Conservation (phyloP, 2,113 vertebrate species). For the Copsychus sechellarum region DNA sequence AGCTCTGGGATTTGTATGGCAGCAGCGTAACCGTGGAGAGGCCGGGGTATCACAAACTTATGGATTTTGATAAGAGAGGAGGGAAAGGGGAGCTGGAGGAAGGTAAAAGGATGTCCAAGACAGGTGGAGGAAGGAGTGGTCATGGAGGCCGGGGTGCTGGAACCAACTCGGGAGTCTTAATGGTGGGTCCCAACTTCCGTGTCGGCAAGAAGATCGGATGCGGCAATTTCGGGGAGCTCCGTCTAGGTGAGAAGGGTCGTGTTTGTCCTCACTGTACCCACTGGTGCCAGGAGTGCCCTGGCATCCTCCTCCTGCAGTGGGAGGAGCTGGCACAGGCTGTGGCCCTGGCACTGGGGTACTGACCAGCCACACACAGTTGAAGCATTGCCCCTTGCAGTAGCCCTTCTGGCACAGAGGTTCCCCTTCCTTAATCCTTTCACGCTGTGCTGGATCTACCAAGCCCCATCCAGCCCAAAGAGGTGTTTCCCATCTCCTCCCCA, state of each 20-base stretch:
- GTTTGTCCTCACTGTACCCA: background rate
- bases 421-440: background rate
- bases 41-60: constrained; percentile 99
- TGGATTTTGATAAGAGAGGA: constrained; percentile 99
- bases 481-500: background rate
- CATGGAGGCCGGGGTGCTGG: constrained; percentile 80
- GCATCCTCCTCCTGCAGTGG: background rate
- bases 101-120: constrained; percentile 88
- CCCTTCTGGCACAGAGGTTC: background rate
- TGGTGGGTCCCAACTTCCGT: constrained; percentile 97
- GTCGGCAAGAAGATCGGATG: constrained; percentile 98
- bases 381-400: accelerated
- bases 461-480: accelerated
- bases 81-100: constrained; percentile 91
- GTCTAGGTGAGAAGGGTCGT: constrained; percentile 82
- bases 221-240: constrained; percentile 94
- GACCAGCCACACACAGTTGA: accelerated
- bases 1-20: constrained; percentile 89
- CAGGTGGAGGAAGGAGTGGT: constrained; percentile 74
- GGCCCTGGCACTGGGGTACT: accelerated
- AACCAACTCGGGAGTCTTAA: constrained; percentile 91
- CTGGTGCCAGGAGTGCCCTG: background rate
- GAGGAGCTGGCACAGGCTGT: background rate
- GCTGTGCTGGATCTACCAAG: background rate
- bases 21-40: constrained; percentile 98